Conservation (phyloP, 2,888 invertebrate genomes). For the Agrotis segetum region DNA sequence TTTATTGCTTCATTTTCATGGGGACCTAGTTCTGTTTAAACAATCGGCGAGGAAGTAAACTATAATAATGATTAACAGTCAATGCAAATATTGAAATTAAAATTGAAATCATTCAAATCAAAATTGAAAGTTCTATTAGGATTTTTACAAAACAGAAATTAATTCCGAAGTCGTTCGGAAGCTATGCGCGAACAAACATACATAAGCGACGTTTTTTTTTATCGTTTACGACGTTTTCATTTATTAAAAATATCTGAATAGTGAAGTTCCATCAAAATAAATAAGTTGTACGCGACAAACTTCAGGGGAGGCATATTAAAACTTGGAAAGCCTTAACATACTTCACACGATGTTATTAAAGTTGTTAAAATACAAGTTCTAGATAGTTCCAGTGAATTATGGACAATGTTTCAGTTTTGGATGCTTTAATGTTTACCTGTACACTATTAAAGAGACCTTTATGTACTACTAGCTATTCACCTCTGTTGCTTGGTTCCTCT, state of each 20-base stretch:
- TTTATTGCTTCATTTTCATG: background rate
- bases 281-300: constrained; percentile 12
- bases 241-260: background rate
- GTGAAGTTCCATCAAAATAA: background rate
- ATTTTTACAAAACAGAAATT: no score
- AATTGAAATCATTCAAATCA: no score
- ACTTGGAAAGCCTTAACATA: constrained; percentile 39
- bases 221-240: no score
- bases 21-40: background rate
- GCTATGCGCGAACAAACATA: no score
- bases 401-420: constrained; percentile 16
- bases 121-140: no score
- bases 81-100: no score
- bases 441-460: background rate
- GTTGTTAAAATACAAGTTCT: constrained; percentile 55
- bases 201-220: no score
- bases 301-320: constrained; percentile 37
- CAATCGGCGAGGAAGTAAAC: background rate
- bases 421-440: constrained; percentile 6
- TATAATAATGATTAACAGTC: background rate
- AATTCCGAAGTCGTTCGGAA: no score
- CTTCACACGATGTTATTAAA: constrained; percentile 56
- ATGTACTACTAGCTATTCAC: no score
- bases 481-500: no score
- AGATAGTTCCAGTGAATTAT: constrained; percentile 51